A percentile compares a stretch with the other conserved stretches of the same genome.
These are phyloP conservation scores for Dicrostonyx torquatus DNA, from an alignment of 2,797 vertebrate species.

Conservation along the genomic window DNA sequence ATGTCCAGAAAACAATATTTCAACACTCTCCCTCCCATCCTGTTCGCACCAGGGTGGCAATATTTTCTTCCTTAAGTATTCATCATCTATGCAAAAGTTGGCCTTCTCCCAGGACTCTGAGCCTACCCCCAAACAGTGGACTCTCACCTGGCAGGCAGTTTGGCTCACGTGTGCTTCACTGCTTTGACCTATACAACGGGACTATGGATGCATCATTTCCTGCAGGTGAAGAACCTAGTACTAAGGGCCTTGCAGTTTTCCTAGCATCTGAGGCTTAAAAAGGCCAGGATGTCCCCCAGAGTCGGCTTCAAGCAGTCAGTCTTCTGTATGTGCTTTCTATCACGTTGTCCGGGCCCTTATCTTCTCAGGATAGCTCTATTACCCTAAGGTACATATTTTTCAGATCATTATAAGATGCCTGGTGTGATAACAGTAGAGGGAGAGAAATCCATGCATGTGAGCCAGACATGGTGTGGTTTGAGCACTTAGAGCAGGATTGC, in stretches of 20 bases:
- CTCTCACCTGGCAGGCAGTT: not conserved
- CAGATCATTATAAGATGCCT: conserved; percentile 79
- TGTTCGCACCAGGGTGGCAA: not conserved
- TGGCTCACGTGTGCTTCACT: not conserved
- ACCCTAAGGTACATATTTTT: conserved; percentile 77
- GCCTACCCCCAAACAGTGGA: too few species aligned
- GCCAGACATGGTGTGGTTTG: conserved; percentile 67
- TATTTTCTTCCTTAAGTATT: not conserved
- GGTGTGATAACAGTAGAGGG: conserved; percentile 75
- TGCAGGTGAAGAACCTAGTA: not conserved
- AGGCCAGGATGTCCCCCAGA: not conserved
- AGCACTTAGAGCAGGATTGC: conserved; percentile 63
- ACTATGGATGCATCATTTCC: not conserved
- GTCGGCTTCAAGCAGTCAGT: not conserved
- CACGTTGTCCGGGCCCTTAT: conserved; percentile 60
- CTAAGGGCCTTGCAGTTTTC: conserved; percentile 9
- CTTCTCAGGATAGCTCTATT: conserved; percentile 62
- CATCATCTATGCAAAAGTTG: not conserved
- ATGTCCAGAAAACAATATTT: not conserved
- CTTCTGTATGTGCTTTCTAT: conserved; percentile 51
- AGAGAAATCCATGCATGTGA: conserved; percentile 58
- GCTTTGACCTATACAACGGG: conserved; percentile 45
- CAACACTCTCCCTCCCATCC: not conserved
- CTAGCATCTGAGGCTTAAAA: conserved; percentile 36
- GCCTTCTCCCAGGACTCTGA: not conserved